Base-by-base conservation (phyloP, 2,888 invertebrate species). In the Cephus nigrinus region DNA sequence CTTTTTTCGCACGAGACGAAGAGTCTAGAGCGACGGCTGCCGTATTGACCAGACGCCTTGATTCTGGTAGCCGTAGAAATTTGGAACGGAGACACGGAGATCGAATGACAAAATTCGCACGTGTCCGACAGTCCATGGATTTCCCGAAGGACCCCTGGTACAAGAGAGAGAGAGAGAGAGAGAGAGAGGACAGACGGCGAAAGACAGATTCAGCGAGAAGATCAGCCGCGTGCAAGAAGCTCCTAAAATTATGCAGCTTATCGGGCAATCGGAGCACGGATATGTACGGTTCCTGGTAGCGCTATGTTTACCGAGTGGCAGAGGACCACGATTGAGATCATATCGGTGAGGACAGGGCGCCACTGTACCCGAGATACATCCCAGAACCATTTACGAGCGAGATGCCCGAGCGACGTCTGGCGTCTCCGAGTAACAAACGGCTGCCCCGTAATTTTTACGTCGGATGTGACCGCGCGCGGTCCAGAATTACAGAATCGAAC, bases 161-260 rank as follows among this genome's bases (percentile, higher is more conserved):
- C 55, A 23, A 55, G 12, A 35, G 12, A 12, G 9, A 34, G 33
- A 34, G 9, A 11, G 33, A 34, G 33, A 33, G 33, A 12, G 12
- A 35, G 12, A 35, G 3, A 12, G 9, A 40, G 15, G 0, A 23
- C 15, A 40, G 2, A 40, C 15, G 23, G 40, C 40, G 23, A 55
- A 23, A 55, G 55, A 55, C 55, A 79, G 86, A 86, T 87, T 83
- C 84, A 78, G 76, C 78, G 79, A 79, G 68, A 75, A 80, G 82
- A 82, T 83, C 83, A 79, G 79, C 81, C 80, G 84, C 84, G 85
- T 86, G 86, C 85, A 83, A 83, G 86, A 86, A 84, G 84, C 86
- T 86, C 84, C 85, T 85, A 86, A 87, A 87, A 87, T 86, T 86
- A 87, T 87, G 84, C 84, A 79, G 82, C 86, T 86, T 87, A 87